A percentile compares a stretch with the other conserved stretches of the same genome.
These are phyloP conservation scores for Palythoa heliodiscus DNA, from an alignment of 92 coral and sea anemone genomes.

Conservation along the genomic window DNA sequence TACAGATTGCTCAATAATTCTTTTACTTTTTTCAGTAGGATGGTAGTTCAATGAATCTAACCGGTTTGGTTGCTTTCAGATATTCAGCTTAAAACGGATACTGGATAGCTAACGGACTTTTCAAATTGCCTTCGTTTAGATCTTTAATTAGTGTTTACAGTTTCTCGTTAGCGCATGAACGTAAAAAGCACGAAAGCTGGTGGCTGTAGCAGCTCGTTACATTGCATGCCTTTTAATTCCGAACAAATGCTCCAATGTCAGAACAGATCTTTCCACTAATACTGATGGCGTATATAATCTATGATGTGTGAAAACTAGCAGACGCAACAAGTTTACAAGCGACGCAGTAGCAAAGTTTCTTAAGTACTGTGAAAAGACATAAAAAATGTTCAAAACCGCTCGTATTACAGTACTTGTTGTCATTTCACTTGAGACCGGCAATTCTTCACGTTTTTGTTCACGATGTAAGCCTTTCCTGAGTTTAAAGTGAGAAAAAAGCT, in stretches of 20 bases:
- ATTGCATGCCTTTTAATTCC: too few species aligned
- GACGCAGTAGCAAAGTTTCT: not conserved
- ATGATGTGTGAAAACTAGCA: conserved; percentile 40
- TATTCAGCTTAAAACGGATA: too few species aligned
- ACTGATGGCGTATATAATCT: conserved; percentile 9
- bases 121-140: not conserved
- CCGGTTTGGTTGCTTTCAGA: too few species aligned
- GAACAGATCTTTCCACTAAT: not conserved
- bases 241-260: too few species aligned
- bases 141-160: not conserved
- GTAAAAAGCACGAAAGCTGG: too few species aligned
- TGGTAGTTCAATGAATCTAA: too few species aligned
- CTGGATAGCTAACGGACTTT: not conserved
- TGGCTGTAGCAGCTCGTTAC: too few species aligned
- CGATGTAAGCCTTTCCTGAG: not conserved
- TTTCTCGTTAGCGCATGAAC: not conserved
- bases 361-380: not conserved
- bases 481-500: not conserved
- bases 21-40: too few species aligned
- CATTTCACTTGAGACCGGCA: not conserved
- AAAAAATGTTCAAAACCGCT: not conserved
- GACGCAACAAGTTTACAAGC: not conserved
- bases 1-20: too few species aligned
- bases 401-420: not conserved
- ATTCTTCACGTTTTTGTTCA: not conserved